Evolutionary conservation across 2,797 vertebrate species (phyloP), one percentile per base, ranked within the genome.

Genomic region (Limnodromus scolopaceus): DNA sequence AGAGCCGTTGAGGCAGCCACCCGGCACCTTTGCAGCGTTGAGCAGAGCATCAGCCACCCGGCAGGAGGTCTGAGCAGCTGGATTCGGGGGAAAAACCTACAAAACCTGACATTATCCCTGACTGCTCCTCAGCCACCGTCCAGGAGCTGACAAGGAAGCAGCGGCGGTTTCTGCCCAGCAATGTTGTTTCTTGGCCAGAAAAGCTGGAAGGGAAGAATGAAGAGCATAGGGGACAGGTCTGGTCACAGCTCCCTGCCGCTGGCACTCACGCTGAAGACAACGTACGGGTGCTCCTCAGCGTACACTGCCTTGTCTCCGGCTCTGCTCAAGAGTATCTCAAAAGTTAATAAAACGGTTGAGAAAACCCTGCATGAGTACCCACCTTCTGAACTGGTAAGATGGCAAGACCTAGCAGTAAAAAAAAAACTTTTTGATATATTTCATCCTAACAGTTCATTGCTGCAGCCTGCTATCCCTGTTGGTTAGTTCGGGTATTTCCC

Each of bases 121-220:
- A 6, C 19, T n/a, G 54, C 54, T 38, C 41, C 13, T 9, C 61
- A 49, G 48, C 6, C 41, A 5, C 34, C 1, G 0, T 13, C 34
- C 17, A 11, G 64, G 13, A 4, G 1, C 45, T 14, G 13, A 10
- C n/a, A 25, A 32, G 24, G 28, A 49, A 13, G 30, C 39, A 19
- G 3, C 3, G 10, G 3, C 13, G n/a, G 24, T 1, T 34, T 46
- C 34, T 71, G 32, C 38, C 68, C 39, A 23, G 58, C 1, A 2
- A 6, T 17, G 32, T 8, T 61, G 27, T 39, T 68, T 48, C 68
- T 79, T 36, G 25, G 30, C 49, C 43, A 36, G 79, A 45, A 75
- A 39, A 65, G 28, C 45, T 46, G 75, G 17, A 74, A 46, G 38
- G 30, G n/a, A 46, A 45, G 43, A 64, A 20, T 18, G 25, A 43